Evolutionary conservation across 2,888 invertebrate genomes (phyloP), one percentile per base, ranked within the genome.

Genomic region (Tuta absoluta): DNA sequence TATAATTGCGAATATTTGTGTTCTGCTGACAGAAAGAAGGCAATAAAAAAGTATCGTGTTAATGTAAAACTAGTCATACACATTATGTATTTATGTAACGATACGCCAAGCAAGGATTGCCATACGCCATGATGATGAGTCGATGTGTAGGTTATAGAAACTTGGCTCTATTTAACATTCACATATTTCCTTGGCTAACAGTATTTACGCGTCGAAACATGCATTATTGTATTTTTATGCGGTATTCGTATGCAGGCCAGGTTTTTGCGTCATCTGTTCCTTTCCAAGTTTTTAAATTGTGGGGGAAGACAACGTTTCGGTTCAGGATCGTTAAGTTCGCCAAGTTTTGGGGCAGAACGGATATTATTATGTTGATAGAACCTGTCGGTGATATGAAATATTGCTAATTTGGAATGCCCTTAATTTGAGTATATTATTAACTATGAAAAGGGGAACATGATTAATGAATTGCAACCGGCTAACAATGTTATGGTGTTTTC

Each of bases 231-330:
- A 80, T 85, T 85, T 85, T 82, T 81, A 79, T 79, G 73, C 70
- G 71, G 71, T 73, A 85, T 90, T 84, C 81, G 89, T 90, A 90
- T 90, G 85, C 89, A 78, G 82, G 74, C 74, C 80, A 78, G 75
- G 87, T 78, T 68, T 73, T 72, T 70, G 81, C 82, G 86, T 83
- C 89, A 89, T 89, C 86, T 90, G 89, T 78, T 84, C 81, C 81
- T 77, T 77, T 77, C 72, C 72, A 86, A 85, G 83, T 86, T 89
- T 87, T 83, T 83, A 86, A 89, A 86, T 79, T 82, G 81, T 77
- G 75, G 82, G 81, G 81, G 76, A 76, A 74, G 74, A 72, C 72
- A 74, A 79, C 80, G 80, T 79, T 77, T 70, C 65, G 67, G 67
- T 69, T 66, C 58, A 57, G 53, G 56, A 61, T 49, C 64, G 66